Percentiles rank a stretch among this genome's conserved stretches.
Conservation (phyloP, 2,888 invertebrate species). For the Drosophila austrosaltans region DNA sequence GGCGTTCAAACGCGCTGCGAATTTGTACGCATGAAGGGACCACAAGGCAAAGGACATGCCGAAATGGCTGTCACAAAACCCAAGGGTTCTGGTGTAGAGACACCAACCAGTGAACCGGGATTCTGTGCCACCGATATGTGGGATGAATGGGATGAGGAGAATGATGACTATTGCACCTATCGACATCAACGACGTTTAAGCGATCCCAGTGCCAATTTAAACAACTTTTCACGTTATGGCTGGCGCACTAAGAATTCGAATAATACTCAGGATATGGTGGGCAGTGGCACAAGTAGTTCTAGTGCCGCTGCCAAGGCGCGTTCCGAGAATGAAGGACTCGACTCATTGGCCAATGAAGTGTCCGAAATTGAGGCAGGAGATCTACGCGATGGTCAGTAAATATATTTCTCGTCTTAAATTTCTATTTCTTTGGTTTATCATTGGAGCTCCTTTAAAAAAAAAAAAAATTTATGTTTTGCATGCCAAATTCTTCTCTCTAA, state of each 20-base stretch:
- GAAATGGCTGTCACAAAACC: constrained; percentile 99
- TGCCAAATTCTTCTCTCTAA: constrained; percentile 2
- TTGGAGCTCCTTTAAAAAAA: constrained; percentile 37
- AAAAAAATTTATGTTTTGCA: constrained; percentile 21
- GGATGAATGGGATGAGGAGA: constrained; percentile 96
- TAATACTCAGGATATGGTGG: constrained; percentile 84
- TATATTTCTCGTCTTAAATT: background rate
- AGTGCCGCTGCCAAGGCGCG: constrained; percentile 90
- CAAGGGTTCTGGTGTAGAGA: constrained; percentile 95
- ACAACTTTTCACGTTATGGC: constrained; percentile 92
- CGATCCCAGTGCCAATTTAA: constrained; percentile 96
- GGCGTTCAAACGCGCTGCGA: constrained; percentile 93
- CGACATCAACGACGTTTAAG: constrained; percentile 91
- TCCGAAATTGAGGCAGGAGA: constrained; percentile 97
- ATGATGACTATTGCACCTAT: constrained; percentile 92
- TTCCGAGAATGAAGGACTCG: constrained; percentile 96
- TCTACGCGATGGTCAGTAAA: constrained; percentile 90
- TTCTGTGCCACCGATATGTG: constrained; percentile 93
- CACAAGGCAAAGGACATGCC: constrained; percentile 97
- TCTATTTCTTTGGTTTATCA: constrained; percentile 23
- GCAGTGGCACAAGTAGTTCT: constrained; percentile 83
- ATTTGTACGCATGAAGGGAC: constrained; percentile 99
- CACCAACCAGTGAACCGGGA: constrained; percentile 95
- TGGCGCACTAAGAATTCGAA: constrained; percentile 87
- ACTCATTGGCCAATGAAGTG: constrained; percentile 91